These are phyloP conservation scores for Micrastur ruficollis DNA, from an alignment of 2,797 vertebrate genomes.

Conservation along the genomic window DNA sequence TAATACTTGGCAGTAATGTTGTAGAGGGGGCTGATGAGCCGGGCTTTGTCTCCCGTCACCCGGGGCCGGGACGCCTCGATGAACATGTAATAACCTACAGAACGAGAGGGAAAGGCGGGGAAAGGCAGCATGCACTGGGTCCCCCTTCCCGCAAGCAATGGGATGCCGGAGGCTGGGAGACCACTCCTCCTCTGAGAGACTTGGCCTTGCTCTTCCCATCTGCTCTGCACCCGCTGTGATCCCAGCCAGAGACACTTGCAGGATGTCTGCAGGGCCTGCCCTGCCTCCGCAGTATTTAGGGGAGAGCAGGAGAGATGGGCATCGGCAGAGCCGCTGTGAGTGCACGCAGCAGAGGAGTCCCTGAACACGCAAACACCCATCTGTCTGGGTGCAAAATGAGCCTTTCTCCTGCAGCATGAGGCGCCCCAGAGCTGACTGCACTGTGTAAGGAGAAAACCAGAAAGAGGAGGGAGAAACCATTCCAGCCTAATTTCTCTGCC, in stretches of 20 bases:
- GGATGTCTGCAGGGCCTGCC: background rate
- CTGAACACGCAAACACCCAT: background rate
- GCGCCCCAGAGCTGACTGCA: background rate
- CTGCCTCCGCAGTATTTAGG: background rate
- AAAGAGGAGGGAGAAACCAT: background rate
- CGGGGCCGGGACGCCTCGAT: conserved; percentile 91
- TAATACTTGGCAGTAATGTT: conserved; percentile 88
- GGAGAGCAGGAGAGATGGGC: background rate
- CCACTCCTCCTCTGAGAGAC: background rate
- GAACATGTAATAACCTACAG: conserved; percentile 95
- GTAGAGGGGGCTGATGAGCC: conserved; percentile 92
- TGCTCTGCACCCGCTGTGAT: background rate
- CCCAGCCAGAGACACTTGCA: background rate
- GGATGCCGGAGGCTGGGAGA: background rate
- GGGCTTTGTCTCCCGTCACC: conserved; percentile 87
- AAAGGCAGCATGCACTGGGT: background rate
- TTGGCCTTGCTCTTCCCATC: background rate
- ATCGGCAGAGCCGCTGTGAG: background rate
- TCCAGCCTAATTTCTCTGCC: background rate
- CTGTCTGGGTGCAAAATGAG: background rate
- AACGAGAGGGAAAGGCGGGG: background rate
- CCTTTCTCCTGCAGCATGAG: background rate
- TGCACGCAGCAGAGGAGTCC: accelerated
- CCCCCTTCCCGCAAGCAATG: background rate
- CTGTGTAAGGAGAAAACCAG: background rate